Base-by-base conservation (phyloP, 2,113 vertebrate species). In the Conger conger region DNA sequence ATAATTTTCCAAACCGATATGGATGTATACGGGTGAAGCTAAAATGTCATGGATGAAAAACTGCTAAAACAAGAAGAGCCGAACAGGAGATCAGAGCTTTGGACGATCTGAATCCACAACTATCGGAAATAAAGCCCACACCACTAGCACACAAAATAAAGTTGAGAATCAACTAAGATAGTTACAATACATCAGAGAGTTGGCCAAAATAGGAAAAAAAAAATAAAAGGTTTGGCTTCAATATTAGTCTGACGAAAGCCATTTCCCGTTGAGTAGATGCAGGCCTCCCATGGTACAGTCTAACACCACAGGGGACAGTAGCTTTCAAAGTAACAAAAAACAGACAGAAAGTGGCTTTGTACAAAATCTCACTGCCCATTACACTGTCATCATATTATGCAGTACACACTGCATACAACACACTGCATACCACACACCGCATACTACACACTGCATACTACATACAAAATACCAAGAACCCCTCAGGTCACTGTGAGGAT, bases 341-440 rank as follows among this genome's bases (percentile, higher is more conserved):
- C 35, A 79, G 36, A 79, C 83, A 80, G 35, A 38, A 37, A 9
- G 50, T 38, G 36, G 20, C 36, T 84, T 40, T 20, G 50, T 53
- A 30, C 36, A 36, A 57, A 84, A 60, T 79, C 45, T 45, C 50
- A 79, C 45, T 79, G 76, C 50, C 76, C 83, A 79, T 45, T 17
- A 27, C 76, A 60, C 20, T 60, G 79, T 76, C 30, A 40, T 79
- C 60, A 57, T 16, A 79, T 60, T 63, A 79, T 37, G 57, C 37
- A 63, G 77, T 40, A 80, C 63, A 84, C 33, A 84, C 53, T 35
- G 76, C 27, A n/a, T 79, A 38, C 42, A 35, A 57, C 45, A 15
- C n/a, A 38, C 76, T 60, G 23, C 33, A 54, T 13, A n/a, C 36
- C 57, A 40, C 23, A 50, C 11, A 50, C 45, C n/a, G 76, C 27